Evolutionary conservation across 2,888 invertebrate genomes (phyloP).

Genomic region (Euplagia quadripunctaria): DNA sequence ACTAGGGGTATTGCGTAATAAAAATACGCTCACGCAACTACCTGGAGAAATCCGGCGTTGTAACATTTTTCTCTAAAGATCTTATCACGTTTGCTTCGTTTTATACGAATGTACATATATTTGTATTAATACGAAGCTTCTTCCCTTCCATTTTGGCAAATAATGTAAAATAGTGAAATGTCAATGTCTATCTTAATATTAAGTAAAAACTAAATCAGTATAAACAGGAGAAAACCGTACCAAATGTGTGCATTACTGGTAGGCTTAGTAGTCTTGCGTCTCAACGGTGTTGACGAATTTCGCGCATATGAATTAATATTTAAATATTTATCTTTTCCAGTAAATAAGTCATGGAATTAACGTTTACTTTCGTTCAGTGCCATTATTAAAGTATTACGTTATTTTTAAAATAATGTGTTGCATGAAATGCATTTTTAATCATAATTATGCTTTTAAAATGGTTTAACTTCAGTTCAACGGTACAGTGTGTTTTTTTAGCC

Average conservation of each 20-base stretch:
- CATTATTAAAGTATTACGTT: constrained; percentile 85
- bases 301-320: constrained; percentile 61
- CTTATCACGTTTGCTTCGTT: neutral
- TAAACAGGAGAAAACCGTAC: constrained; percentile 46
- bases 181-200: constrained; percentile 15
- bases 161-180: constrained; percentile 19
- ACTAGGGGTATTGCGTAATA: constrained; percentile 29
- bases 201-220: constrained; percentile 29
- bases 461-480: constrained; percentile 61
- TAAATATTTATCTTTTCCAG: constrained; percentile 64
- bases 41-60: constrained; percentile 22
- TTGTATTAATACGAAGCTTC: constrained; percentile 38
- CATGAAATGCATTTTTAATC: constrained; percentile 81
- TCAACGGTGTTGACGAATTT: constrained; percentile 69
- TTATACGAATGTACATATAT: constrained; percentile 1
- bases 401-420: constrained; percentile 84
- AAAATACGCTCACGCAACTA: constrained; percentile 20
- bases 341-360: constrained; percentile 68
- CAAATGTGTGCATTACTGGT: constrained; percentile 38
- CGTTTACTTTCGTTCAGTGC: constrained; percentile 81
- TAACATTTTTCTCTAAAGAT: constrained; percentile 26
- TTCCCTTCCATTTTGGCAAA: constrained; percentile 29
- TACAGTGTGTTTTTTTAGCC: constrained; percentile 53
- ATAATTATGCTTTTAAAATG: constrained; percentile 59
- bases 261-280: constrained; percentile 71